phyloP scores from a whole-genome alignment of 2,797 vertebrate genomes.

The Tinamus major region DNA sequence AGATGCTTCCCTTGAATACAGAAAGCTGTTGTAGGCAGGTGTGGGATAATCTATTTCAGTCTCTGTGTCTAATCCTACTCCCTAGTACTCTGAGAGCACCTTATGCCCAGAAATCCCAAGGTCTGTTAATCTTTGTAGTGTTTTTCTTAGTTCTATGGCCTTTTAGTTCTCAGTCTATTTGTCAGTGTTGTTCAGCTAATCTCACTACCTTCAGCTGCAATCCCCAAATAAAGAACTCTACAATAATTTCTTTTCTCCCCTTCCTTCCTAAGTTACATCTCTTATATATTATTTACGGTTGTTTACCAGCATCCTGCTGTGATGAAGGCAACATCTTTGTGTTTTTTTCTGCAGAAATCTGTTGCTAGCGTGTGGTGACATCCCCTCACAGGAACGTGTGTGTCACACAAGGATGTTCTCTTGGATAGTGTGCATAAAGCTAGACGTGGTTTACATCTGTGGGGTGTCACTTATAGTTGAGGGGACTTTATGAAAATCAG shows the following conservation, averaged over 20 bases:
- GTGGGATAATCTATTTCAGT: too few relatives aligned
- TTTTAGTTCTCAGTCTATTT: not conserved
- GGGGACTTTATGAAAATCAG: not conserved
- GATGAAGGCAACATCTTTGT: not conserved
- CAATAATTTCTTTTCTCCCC: not conserved
- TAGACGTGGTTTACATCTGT: not conserved
- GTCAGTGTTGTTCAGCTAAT: not conserved
- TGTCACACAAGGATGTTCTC: not conserved
- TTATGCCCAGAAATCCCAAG: not conserved
- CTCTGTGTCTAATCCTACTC: not conserved
- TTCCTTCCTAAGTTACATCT: not conserved
- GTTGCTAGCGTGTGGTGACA: not conserved
- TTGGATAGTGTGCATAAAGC: fast-evolving
- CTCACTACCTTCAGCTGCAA: not conserved
- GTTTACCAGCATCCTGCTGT: not conserved
- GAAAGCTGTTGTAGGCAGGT: not conserved
- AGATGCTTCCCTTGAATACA: not conserved
- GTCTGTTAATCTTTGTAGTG: not conserved
- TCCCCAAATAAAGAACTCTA: not conserved
- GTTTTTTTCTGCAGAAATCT: not conserved
- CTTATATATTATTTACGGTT: not conserved
- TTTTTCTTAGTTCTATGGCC: not conserved
- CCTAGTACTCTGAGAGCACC: fast-evolving
- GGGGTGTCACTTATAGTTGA: not conserved
- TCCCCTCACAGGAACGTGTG: fast-evolving